phyloP scores from a whole-genome alignment of 2,888 invertebrate species.

The Pycnomerus fuliginosus region DNA sequence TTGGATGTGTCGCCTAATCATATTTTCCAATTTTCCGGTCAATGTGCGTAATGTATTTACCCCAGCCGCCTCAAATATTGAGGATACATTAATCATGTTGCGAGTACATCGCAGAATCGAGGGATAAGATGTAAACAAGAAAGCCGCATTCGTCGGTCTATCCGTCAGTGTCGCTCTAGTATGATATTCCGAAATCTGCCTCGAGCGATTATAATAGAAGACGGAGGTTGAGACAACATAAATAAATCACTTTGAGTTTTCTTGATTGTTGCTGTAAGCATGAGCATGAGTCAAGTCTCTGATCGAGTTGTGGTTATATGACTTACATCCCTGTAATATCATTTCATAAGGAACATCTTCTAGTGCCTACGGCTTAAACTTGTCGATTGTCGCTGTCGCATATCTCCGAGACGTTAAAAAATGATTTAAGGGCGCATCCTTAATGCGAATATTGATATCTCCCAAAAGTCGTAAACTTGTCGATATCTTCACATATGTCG shows the following conservation, averaged over 20 bases:
- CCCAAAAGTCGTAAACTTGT: no score
- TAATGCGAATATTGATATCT: no score
- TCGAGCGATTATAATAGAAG: constrained; percentile 31
- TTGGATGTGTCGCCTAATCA: no score
- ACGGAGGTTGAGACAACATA: constrained; percentile 35
- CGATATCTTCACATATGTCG: constrained; percentile 34
- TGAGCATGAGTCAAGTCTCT: no score
- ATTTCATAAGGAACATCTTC: no score
- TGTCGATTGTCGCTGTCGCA: constrained; percentile 3
- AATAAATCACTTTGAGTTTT: constrained; percentile 31
- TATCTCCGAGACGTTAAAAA: constrained; percentile 16
- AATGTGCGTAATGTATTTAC: constrained; percentile 6
- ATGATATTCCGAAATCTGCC: constrained; percentile 34
- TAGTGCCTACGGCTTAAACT: constrained; percentile 5
- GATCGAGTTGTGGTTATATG: no score
- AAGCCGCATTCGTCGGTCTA: constrained; percentile 32
- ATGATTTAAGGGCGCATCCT: no score
- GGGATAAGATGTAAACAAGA: constrained; percentile 28
- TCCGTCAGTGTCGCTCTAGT: constrained; percentile 35
- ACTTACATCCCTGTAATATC: no score
- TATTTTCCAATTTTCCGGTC: constrained; percentile 20
- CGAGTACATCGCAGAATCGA: constrained; percentile 18
- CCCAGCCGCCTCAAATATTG: constrained; percentile 14
- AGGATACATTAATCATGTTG: constrained; percentile 26
- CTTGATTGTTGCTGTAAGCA: no score